A percentile compares a stretch with the other conserved stretches of the same genome.
Conservation (phyloP, 2,888 invertebrate genomes). For the Pristionchus fissidentatus region DNA sequence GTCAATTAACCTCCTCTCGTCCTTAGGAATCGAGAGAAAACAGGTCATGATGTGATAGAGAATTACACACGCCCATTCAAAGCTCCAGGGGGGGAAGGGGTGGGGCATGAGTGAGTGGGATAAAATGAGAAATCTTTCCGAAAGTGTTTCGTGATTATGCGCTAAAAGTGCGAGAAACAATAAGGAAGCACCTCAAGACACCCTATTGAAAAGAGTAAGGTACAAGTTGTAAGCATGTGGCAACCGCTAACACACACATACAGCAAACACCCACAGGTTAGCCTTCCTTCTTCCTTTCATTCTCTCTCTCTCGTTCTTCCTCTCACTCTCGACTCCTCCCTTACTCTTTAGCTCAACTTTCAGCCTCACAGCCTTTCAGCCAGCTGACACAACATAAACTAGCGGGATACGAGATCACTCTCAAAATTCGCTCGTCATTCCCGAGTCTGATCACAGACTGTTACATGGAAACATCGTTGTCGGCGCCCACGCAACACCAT, state of each 20-base stretch:
- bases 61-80: too few relatives aligned
- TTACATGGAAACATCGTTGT: too few relatives aligned
- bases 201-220: neutral
- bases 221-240: slow-evolving; percentile 22
- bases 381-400: neutral
- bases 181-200: too few relatives aligned
- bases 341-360: neutral
- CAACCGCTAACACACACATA: slow-evolving; percentile 5
- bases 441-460: too few relatives aligned
- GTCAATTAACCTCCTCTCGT: neutral
- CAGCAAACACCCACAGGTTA: too few relatives aligned
- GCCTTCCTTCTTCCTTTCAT: slow-evolving; percentile 9
- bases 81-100: neutral
- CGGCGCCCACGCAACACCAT: neutral
- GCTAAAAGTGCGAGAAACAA: too few relatives aligned
- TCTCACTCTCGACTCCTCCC: neutral
- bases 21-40: neutral
- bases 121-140: neutral
- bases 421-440: neutral
- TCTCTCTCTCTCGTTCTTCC: neutral
- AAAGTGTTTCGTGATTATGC: too few relatives aligned
- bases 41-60: too few relatives aligned
- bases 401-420: slow-evolving; percentile 4
- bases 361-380: neutral
- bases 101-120: neutral